These are phyloP conservation scores for Pterostichus madidus DNA, from an alignment of 2,888 invertebrate species.

Conservation along the genomic window DNA sequence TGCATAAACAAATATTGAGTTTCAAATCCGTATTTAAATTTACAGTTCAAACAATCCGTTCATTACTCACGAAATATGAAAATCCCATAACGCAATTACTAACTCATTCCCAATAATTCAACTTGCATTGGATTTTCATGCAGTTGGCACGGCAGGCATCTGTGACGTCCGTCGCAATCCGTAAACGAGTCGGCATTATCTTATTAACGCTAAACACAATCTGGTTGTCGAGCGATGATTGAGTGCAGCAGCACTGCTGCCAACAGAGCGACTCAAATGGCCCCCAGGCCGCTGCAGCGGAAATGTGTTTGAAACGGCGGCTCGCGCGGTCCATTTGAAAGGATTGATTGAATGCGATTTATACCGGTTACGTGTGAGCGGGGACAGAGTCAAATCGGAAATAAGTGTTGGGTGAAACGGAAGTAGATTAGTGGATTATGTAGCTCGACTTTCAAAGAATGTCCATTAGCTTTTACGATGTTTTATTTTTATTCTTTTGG, in stretches of 20 bases:
- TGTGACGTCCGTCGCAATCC: no score
- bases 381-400: slow-evolving; percentile 9
- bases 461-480: not conserved
- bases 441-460: slow-evolving; percentile 3
- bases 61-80: no score
- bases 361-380: slow-evolving; percentile 20
- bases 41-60: no score
- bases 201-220: slow-evolving; percentile 15
- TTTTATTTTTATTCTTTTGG: no score
- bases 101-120: no score
- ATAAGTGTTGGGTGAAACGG: slow-evolving; percentile 7
- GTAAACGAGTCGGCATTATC: slow-evolving; percentile 3
- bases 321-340: slow-evolving; percentile 56
- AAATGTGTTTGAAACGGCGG: slow-evolving; percentile 13
- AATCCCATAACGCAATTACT: no score
- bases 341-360: slow-evolving; percentile 62
- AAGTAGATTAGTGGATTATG: slow-evolving; percentile 16
- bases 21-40: no score
- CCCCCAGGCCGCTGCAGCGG: not conserved
- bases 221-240: slow-evolving; percentile 6
- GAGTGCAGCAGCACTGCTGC: slow-evolving; percentile 8
- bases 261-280: slow-evolving; percentile 10
- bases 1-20: no score
- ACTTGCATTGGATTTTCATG: no score
- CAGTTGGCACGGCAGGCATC: no score